phyloP scores from a whole-genome alignment of 2,888 invertebrate genomes.

The Thecocarcelia acutangulata region DNA sequence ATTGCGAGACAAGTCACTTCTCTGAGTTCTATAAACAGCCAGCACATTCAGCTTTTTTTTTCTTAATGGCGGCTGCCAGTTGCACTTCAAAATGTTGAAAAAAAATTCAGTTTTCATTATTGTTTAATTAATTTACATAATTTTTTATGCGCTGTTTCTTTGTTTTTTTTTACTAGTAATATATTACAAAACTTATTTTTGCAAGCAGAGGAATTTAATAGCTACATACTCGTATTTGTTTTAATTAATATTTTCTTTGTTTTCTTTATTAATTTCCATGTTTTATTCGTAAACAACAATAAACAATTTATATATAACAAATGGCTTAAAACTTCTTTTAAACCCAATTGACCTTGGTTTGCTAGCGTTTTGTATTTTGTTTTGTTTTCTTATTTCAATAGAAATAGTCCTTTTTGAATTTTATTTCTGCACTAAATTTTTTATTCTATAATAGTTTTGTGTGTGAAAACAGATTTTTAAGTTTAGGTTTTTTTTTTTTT shows the following conservation, averaged over 20 bases:
- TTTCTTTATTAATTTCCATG: not conserved
- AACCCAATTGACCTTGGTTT: conserved; percentile 18
- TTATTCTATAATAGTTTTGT: conserved; percentile 20
- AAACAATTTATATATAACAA: conserved; percentile 1
- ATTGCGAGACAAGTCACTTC: no score
- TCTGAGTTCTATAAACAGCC: no score
- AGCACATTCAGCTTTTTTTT: no score
- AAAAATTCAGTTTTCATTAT: no score
- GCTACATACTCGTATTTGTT: no score
- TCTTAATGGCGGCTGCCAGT: conserved; percentile 14
- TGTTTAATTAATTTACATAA: no score
- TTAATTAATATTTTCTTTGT: not conserved
- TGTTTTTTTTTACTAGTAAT: no score
- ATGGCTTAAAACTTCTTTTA: not conserved
- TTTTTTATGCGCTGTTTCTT: no score
- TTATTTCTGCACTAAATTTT: not conserved
- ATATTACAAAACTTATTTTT: no score
- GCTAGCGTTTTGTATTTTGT: not conserved
- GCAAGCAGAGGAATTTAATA: no score
- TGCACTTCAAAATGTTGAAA: no score
- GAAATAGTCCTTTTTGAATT: not conserved
- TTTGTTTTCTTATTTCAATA: conserved; percentile 1
- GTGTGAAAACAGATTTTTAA: not conserved
- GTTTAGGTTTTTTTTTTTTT: not conserved
- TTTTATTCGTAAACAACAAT: conserved; percentile 13